A percentile compares a stretch with the other conserved stretches of the same genome.
These are phyloP conservation scores for Anastatus disparis DNA, from an alignment of 1,140 invertebrate genomes.

Conservation along the genomic window DNA sequence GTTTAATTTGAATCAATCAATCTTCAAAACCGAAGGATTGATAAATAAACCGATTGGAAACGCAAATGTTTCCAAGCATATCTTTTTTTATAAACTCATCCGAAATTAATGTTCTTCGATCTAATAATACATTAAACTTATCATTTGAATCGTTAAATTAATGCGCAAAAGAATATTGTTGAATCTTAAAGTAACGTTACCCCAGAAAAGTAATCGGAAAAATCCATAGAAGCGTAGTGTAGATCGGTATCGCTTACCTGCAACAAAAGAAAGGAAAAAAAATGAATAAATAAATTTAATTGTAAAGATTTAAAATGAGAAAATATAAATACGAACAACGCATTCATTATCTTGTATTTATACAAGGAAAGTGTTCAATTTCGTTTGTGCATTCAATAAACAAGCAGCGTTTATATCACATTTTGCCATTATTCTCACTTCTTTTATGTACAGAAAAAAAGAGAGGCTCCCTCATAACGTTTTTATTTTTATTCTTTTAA, in stretches of 20 bases:
- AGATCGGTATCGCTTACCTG: constrained; percentile 38
- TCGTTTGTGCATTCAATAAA: constrained; percentile 1
- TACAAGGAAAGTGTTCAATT: not conserved
- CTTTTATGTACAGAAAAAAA: not conserved
- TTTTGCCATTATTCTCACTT: not conserved
- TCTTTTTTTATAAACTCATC: not conserved
- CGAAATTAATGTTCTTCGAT: not conserved
- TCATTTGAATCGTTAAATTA: not conserved
- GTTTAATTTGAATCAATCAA: constrained; percentile 13
- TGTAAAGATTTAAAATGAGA: not conserved
- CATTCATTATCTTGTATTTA: not conserved
- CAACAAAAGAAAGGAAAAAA: constrained; percentile 26
- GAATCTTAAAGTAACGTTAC: constrained; percentile 18
- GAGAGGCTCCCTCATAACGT: not conserved
- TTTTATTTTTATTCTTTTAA: too few relatives aligned
- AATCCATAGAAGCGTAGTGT: not conserved
- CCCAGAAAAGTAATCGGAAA: constrained; percentile 15
- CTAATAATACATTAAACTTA: not conserved
- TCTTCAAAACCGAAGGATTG: not conserved
- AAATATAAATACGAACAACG: not conserved
- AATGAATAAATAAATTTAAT: too few relatives aligned
- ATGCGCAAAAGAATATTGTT: too few relatives aligned
- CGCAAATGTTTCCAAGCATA: not conserved
- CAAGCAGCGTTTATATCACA: not conserved
- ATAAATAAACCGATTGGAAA: not conserved